Conservation (phyloP, 2,113 vertebrate genomes). For the Indri indri region DNA sequence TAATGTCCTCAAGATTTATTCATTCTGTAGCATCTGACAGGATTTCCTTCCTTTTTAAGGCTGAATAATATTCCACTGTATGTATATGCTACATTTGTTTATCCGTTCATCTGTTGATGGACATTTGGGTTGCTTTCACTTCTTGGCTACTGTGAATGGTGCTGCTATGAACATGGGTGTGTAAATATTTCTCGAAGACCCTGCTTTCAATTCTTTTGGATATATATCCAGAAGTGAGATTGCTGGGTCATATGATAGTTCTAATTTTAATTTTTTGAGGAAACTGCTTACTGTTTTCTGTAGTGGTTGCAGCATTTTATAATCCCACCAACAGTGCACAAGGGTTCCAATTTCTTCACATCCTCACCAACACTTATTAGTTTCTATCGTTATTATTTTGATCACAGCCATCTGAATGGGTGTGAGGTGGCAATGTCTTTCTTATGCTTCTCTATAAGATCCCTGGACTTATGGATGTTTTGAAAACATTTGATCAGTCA, state of each 20-base stretch:
- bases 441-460: background rate
- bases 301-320: background rate
- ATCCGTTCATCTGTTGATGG: background rate
- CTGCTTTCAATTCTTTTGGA: background rate
- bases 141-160: background rate
- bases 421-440: background rate
- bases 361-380: background rate
- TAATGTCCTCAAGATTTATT: background rate
- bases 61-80: background rate
- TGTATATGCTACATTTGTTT: background rate
- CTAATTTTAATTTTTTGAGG: constrained; percentile 21
- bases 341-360: background rate
- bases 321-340: background rate
- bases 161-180: background rate
- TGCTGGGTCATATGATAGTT: background rate
- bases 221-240: background rate
- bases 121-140: background rate
- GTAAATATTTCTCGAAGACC: background rate
- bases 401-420: background rate
- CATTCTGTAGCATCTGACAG: background rate
- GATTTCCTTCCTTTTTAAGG: background rate
- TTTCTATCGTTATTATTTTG: background rate
- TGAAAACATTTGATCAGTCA: background rate
- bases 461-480: background rate
- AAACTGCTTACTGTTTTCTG: background rate